A percentile compares a stretch with the other conserved stretches of the same genome.
Evolutionary conservation across 35 echinoderm and acorn worm species (phyloP).

Genomic region (Acanthaster planci): DNA sequence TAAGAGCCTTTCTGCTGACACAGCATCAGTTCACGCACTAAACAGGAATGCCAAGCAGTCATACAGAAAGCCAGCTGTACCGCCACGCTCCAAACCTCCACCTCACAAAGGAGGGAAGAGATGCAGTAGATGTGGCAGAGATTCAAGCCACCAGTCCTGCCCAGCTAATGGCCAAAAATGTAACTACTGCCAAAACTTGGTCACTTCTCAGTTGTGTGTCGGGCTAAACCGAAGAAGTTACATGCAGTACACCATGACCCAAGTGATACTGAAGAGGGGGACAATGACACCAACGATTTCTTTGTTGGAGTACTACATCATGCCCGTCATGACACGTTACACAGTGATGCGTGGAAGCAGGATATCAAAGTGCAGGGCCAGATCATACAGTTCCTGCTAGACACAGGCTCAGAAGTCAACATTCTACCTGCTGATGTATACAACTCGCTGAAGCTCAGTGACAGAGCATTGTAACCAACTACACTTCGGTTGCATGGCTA

Average conservation of each 20-base stretch:
- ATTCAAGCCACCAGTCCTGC: background rate
- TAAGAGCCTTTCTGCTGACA: background rate
- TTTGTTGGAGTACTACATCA: background rate
- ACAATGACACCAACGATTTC: background rate
- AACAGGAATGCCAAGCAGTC: background rate
- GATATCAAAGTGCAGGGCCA: background rate
- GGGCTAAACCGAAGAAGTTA: background rate
- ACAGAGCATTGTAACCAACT: slow-evolving; percentile 10
- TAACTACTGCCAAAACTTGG: background rate
- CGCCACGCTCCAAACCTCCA: background rate
- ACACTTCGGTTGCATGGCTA: background rate
- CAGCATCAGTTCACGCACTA: background rate
- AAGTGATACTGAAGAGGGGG: background rate
- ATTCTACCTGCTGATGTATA: slow-evolving; percentile 4
- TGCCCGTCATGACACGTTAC: no score
- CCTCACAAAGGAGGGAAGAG: background rate
- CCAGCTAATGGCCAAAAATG: background rate
- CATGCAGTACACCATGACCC: background rate
- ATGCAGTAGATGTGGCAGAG: slow-evolving; percentile 8
- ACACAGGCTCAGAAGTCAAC: slow-evolving; percentile 38
- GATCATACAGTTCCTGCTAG: slow-evolving; percentile 12
- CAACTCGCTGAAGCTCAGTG: background rate
- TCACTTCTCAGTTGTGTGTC: background rate
- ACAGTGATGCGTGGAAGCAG: background rate
- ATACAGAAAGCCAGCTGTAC: background rate